Evolutionary conservation across 2,888 invertebrate genomes (phyloP), one percentile per base, ranked within the genome.

Genomic region (Amblyjoppa fuscipennis): DNA sequence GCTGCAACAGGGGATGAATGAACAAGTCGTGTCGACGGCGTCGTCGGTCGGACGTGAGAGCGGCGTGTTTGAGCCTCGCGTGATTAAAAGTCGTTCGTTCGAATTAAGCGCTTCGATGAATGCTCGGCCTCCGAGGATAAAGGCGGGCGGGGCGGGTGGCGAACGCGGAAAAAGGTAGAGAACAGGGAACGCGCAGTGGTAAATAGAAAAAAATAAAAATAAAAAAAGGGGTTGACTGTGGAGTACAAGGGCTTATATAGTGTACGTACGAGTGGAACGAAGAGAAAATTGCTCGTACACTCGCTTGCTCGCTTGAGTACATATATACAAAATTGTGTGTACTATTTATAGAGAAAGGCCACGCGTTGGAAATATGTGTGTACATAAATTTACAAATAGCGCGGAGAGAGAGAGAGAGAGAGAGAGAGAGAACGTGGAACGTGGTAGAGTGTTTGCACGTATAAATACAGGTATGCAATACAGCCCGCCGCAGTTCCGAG

Each of bases 51-150:
- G 82, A 51, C 75, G 82, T 41, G 87, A 77, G 82, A 68, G 78
- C 25, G 28, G 9, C 59, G 75, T 41, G 80, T 68, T 45, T 59
- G 84, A 75, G 84, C 73, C 76, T 87, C 81, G 76, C 83, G 83
- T 84, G 86, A 89, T 88, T 89, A 89, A 83, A 84, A 86, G 80
- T 83, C 85, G 83, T 83, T 85, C 83, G 80, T 85, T 80, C 83
- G 83, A 85, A 85, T 85, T 85, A 85, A 85, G 83, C 85, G 80
- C 85, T 85, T 85, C 80, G 83, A 85, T 80, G 68, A 56, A 85
- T 80, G 77, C 59, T 83, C 75, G 53, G 69, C 51, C 16, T 16
- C 13, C 38, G 73, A 20, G 61, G 59, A 78, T 70, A 66, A 84
- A 71, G 28, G 74, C 61, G 74, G 81, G 31, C 49, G 25, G 75